phyloP scores from a whole-genome alignment of 2,113 vertebrate genomes.

The Stegostoma tigrinum region DNA sequence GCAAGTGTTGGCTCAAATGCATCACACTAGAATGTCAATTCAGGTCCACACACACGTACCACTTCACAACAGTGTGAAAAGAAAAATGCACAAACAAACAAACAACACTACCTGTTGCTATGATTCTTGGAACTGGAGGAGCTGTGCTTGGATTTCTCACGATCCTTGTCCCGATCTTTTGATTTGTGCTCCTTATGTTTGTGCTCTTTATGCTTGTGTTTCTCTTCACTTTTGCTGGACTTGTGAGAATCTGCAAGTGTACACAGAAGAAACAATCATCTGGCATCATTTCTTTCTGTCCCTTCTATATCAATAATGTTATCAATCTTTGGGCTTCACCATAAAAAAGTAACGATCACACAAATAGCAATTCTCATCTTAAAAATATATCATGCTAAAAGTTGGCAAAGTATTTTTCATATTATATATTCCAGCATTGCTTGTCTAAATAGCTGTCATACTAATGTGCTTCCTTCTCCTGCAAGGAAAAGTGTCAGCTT shows the following conservation, averaged over 20 bases:
- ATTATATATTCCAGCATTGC: not conserved
- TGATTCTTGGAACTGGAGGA: conserved; percentile 36
- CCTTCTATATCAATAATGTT: too few relatives aligned
- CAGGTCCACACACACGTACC: not conserved
- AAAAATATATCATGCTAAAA: not conserved
- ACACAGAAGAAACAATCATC: conserved; percentile 39
- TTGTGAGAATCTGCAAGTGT: conserved; percentile 81
- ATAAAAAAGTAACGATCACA: not conserved
- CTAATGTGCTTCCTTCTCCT: not conserved
- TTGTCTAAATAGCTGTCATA: not conserved
- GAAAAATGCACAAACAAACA: not conserved
- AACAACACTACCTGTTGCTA: conserved; percentile 70
- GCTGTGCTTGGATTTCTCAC: conserved; percentile 80
- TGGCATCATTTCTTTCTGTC: not conserved
- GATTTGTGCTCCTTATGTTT: conserved; percentile 88
- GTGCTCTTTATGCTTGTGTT: conserved; percentile 91
- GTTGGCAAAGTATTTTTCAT: not conserved
- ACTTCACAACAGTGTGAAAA: too few relatives aligned
- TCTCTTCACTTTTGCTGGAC: conserved; percentile 93
- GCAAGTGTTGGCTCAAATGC: not conserved
- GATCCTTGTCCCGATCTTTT: conserved; percentile 83
- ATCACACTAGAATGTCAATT: not conserved
- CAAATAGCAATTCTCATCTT: not conserved
- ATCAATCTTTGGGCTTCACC: not conserved
- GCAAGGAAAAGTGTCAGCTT: not conserved